These are phyloP conservation scores for Holothuria glaberrima DNA, from an alignment of 35 echinoderm and acorn worm genomes.

Conservation along the genomic window DNA sequence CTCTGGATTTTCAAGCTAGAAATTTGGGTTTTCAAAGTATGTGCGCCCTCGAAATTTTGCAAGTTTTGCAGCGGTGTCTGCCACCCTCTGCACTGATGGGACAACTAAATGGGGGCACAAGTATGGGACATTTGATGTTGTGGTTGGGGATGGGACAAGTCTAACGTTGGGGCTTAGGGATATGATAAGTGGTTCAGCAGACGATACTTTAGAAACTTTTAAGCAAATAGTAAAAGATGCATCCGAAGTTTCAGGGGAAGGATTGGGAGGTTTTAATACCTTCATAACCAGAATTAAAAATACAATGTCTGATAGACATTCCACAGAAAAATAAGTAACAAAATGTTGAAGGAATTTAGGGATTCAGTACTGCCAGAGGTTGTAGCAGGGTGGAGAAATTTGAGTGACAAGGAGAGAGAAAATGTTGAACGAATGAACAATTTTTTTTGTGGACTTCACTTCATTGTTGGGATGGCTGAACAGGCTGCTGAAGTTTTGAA, in stretches of 20 bases:
- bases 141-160: neutral
- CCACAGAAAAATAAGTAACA: slow-evolving; percentile 62
- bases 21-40: too few species aligned
- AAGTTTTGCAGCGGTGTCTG: too few species aligned
- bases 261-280: too few species aligned
- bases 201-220: slow-evolving; percentile 23
- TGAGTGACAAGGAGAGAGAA: slow-evolving; percentile 17
- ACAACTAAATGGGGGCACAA: slow-evolving; percentile 40
- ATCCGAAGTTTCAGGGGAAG: too few species aligned
- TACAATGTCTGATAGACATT: slow-evolving; percentile 68
- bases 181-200: slow-evolving; percentile 39
- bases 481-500: slow-evolving; percentile 35
- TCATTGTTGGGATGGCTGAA: slow-evolving; percentile 67
- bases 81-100: slow-evolving; percentile 56
- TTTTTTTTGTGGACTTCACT: slow-evolving; percentile 79
- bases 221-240: slow-evolving; percentile 34
- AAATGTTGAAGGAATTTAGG: slow-evolving; percentile 60
- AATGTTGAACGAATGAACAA: slow-evolving; percentile 47
- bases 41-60: too few species aligned
- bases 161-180: slow-evolving; percentile 31
- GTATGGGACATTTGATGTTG: slow-evolving; percentile 31
- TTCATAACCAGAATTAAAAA: slow-evolving; percentile 59
- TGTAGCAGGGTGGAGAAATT: slow-evolving; percentile 50
- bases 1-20: too few species aligned
- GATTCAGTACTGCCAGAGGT: slow-evolving; percentile 46